Evolutionary conservation across 2,113 vertebrate genomes (phyloP), one percentile per base, ranked within the genome.

Genomic region (Symphodus melops): DNA sequence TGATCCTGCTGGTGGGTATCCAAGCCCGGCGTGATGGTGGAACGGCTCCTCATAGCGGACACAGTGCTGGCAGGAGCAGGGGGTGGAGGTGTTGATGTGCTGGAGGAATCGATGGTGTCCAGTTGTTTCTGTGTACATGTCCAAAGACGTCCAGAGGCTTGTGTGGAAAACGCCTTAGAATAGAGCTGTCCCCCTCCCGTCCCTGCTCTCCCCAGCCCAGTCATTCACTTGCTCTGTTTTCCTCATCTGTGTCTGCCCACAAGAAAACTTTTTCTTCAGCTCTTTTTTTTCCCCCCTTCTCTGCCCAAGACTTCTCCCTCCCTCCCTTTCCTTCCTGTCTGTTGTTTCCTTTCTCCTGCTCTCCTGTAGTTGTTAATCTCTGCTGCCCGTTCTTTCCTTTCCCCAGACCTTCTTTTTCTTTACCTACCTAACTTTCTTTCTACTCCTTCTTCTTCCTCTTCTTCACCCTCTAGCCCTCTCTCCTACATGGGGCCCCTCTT

Each of bases 171-270:
- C 36, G 69, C 86, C 82, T 94, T 65, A 86, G 76, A 88, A 91
- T 91, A 86, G 78, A 85, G 89, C 71, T 84, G 84, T 83, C 88
- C 92, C 82, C 88, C 88, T 92, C 77, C 77, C 58, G 80, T 84
- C 74, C 85, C 73, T 69, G 84, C 82, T 83, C 79, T 86, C 89
- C 85, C 79, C 67, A 75, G 84, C 85, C 87, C 88, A 86, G 86
- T 89, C 93, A 94, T 94, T 90, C 91, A 89, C 88, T 82, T 78
- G 44, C 68, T 79, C 94, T 94, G 93, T 89, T 94, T 94, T 94
- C 90, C 91, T 94, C 93, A 94, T 95, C 91, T 92, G 84, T 68
- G 68, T 76, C 85, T 90, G 64, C 75, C 82, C 89, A 82, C 79
- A 89, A 88, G 73, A 86, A 92, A 93, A 92, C 86, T 91, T 93